Conservation (phyloP, 2,888 invertebrate species). For the Pristionchus arcanus region DNA sequence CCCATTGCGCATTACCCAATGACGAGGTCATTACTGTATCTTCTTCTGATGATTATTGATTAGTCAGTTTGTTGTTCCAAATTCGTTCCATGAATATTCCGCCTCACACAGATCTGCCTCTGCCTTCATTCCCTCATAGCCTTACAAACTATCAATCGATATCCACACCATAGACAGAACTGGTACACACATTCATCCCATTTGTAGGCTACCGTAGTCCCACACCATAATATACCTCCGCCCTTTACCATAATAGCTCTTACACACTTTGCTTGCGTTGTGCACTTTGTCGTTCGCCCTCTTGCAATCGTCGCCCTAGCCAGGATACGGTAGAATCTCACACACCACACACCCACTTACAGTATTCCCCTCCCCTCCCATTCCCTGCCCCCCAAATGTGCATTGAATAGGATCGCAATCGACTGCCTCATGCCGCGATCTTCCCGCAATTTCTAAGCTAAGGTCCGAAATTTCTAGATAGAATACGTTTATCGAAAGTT, state of each 20-base stretch:
- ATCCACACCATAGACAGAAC: constrained; percentile 41
- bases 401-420: constrained; percentile 8
- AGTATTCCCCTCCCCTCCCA: background rate
- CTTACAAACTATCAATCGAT: constrained; percentile 21
- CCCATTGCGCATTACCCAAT: background rate
- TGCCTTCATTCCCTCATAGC: background rate
- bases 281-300: constrained; percentile 6
- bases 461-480: constrained; percentile 20
- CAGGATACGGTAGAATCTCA: constrained; percentile 50
- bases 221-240: constrained; percentile 20
- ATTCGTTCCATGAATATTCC: constrained; percentile 2
- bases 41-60: constrained; percentile 26
- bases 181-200: constrained; percentile 9
- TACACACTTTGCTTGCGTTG: constrained; percentile 12
- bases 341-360: constrained; percentile 31
- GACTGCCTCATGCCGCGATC: background rate
- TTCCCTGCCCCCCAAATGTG: constrained; percentile 9
- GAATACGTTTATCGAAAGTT: constrained; percentile 26
- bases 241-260: constrained; percentile 34
- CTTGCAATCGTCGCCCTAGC: constrained; percentile 50
- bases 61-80: background rate
- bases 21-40: constrained; percentile 28
- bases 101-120: constrained; percentile 30
- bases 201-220: constrained; percentile 34
- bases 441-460: background rate